Evolutionary conservation across 2,888 invertebrate genomes (phyloP).

Genomic region (Limnephilus marmoratus): DNA sequence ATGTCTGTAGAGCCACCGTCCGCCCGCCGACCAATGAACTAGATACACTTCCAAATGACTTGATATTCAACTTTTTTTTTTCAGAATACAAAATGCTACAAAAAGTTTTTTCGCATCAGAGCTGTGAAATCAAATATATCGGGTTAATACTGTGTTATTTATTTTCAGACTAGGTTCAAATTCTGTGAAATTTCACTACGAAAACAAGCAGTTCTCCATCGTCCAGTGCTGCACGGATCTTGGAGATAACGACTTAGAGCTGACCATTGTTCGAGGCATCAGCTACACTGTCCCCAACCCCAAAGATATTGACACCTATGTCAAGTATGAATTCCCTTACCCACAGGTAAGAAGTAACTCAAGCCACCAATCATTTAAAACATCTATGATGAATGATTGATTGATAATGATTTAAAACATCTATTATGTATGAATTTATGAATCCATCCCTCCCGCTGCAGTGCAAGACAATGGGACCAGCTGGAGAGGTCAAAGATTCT

Average conservation of each 20-base stretch:
- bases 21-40: no score
- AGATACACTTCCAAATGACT: no score
- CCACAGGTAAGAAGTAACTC: slow-evolving; percentile 80
- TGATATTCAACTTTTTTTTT: no score
- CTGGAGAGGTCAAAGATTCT: no score
- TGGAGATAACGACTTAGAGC: slow-evolving; percentile 92
- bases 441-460: no score
- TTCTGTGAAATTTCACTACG: slow-evolving; percentile 95
- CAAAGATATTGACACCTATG: slow-evolving; percentile 94
- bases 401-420: neutral
- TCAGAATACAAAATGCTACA: no score
- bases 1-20: no score
- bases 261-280: slow-evolving; percentile 90
- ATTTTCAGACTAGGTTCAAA: slow-evolving; percentile 74
- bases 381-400: neutral
- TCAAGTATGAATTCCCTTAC: slow-evolving; percentile 94
- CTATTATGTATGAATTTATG: no score
- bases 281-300: slow-evolving; percentile 90
- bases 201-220: slow-evolving; percentile 91
- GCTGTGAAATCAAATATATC: neutral
- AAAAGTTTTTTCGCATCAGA: no score
- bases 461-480: no score
- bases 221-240: slow-evolving; percentile 97
- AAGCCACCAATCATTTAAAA: neutral
- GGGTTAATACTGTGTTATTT: neutral